phyloP scores from a whole-genome alignment of 2,113 vertebrate species.

The Glaucidium brasilianum region DNA sequence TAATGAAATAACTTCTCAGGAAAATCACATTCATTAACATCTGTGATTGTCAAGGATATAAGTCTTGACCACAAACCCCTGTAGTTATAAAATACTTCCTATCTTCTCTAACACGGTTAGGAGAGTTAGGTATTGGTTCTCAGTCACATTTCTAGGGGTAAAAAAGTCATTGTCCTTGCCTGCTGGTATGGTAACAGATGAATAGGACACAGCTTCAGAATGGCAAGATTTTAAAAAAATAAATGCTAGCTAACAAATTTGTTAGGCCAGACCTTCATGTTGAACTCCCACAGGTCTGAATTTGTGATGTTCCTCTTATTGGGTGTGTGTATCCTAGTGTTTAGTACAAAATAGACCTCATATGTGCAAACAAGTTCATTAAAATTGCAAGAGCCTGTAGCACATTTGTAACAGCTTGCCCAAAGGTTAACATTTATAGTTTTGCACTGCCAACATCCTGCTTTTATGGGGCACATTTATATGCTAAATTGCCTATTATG shows the following conservation, averaged over 20 bases:
- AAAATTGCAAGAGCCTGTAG: conserved; percentile 71
- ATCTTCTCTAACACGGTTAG: neutral
- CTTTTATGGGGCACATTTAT: conserved; percentile 78
- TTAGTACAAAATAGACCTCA: conserved; percentile 35
- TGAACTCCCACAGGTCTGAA: neutral
- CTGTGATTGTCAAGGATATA: neutral
- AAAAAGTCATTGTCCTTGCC: neutral
- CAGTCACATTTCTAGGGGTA: neutral
- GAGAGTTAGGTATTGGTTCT: neutral
- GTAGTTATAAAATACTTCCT: neutral
- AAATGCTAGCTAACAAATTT: neutral
- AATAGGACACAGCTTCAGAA: neutral
- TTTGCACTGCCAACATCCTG: conserved; percentile 72
- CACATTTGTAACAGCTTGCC: conserved; percentile 77
- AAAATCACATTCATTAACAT: neutral
- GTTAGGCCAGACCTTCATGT: neutral
- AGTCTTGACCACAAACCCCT: neutral
- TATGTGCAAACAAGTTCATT: conserved; percentile 75
- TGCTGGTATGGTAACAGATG: neutral
- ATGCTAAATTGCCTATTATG: conserved; percentile 80
- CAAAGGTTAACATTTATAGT: conserved; percentile 77
- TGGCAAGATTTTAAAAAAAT: neutral
- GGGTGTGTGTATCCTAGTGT: neutral
- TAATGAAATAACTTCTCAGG: neutral
- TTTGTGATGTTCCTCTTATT: neutral